Conservation (phyloP, 1,140 invertebrate genomes). For the Drosophila nigromelanica region DNA sequence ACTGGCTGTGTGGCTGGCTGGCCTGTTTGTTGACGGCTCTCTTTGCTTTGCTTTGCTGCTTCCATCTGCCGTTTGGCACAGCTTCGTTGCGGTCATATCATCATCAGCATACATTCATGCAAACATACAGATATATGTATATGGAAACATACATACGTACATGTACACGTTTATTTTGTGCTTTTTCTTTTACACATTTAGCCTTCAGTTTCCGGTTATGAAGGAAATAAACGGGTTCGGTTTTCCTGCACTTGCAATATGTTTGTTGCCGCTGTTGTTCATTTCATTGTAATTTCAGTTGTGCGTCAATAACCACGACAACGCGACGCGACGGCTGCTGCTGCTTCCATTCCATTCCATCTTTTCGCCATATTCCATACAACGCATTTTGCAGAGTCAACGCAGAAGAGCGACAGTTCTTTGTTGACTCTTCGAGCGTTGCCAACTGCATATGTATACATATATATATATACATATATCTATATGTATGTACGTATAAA, state of each 20-base stretch:
- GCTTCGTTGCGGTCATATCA: constrained; percentile 36
- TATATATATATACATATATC: background rate
- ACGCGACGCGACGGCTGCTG: constrained; percentile 4
- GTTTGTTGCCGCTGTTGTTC: constrained; percentile 38
- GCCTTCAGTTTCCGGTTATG: constrained; percentile 82
- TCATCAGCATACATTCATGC: constrained; percentile 13
- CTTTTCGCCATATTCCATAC: constrained; percentile 7
- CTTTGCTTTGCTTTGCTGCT: constrained; percentile 28
- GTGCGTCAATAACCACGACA: constrained; percentile 68
- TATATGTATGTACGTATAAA: constrained; percentile 8
- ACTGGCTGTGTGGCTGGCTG: constrained; percentile 15
- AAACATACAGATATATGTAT: constrained; percentile 15
- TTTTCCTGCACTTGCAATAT: constrained; percentile 54
- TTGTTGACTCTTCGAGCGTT: constrained; percentile 39
- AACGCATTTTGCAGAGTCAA: constrained; percentile 24
- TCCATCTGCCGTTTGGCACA: constrained; percentile 48
- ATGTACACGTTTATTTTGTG: constrained; percentile 51
- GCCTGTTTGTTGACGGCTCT: constrained; percentile 24
- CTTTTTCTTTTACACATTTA: constrained; percentile 74
- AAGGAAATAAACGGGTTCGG: constrained; percentile 76
- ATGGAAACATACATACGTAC: constrained; percentile 25
- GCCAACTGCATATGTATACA: constrained; percentile 12
- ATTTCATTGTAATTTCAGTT: constrained; percentile 73
- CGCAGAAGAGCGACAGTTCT: constrained; percentile 39
- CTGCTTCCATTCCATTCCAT: constrained; percentile 4